A percentile compares a stretch with the other conserved stretches of the same genome.
These are phyloP conservation scores for Geotrypetes seraphini DNA, from an alignment of 2,797 vertebrate species.

Conservation along the genomic window DNA sequence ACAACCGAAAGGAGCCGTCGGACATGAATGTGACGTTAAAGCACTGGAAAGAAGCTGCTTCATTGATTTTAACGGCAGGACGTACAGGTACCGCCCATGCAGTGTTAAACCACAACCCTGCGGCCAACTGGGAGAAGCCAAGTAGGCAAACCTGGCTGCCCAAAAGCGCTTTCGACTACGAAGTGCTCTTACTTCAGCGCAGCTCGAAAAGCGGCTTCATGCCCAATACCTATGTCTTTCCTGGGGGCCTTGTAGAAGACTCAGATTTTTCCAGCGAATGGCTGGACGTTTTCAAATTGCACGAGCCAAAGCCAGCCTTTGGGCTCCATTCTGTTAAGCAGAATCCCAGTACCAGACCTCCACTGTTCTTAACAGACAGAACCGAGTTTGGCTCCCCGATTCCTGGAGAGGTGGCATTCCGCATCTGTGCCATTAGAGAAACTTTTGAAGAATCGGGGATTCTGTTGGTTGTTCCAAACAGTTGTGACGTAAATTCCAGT, in stretches of 20 bases:
- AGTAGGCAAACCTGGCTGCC: conserved; percentile 3
- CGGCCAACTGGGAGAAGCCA: background rate
- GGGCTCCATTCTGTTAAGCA: conserved; percentile 54
- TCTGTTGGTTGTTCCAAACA: conserved; percentile 52
- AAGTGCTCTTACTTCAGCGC: conserved; percentile 67
- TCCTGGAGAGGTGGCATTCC: conserved; percentile 63
- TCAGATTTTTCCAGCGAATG: conserved; percentile 77
- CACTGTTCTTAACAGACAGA: conserved; percentile 4
- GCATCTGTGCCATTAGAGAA: conserved; percentile 84
- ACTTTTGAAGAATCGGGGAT: conserved; percentile 85
- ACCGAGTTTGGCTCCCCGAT: conserved; percentile 11
- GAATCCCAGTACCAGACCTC: background rate
- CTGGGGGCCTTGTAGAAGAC: conserved; percentile 64
- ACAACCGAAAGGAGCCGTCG: no score
- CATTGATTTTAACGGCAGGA: conserved; percentile 64
- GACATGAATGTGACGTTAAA: no score
- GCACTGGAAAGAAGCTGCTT: conserved; percentile 79
- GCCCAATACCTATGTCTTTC: conserved; percentile 80
- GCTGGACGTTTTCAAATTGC: conserved; percentile 57
- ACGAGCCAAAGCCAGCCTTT: conserved; percentile 41
- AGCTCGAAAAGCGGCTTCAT: conserved; percentile 65
- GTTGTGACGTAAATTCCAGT: conserved; percentile 11
- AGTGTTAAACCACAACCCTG: no score
- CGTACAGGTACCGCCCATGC: conserved; percentile 13
- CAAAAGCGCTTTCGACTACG: conserved; percentile 48